Evolutionary conservation across 2,888 invertebrate species (phyloP), one percentile per base, ranked within the genome.

Genomic region (Boloria selene): DNA sequence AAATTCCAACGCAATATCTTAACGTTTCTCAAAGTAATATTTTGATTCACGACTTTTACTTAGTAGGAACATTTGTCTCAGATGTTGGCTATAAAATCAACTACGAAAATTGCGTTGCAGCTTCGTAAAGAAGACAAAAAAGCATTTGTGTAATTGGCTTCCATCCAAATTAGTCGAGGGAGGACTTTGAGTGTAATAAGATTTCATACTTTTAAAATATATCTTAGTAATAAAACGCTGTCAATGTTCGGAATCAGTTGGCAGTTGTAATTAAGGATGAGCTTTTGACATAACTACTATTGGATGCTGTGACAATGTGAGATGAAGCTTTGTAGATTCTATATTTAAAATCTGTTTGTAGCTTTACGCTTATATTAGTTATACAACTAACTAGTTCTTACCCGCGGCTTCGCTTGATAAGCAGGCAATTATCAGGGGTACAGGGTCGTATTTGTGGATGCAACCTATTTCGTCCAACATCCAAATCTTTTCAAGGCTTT

Each of bases 151-250:
- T 71, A 71, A 72, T 71, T 72, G 72, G 72, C 68, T 66, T 50
- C 65, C 62, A 63, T 68, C 68, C 71, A 72, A 72, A 71, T 73
- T 70, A 88, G 84, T 79, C 73, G 74, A 38, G 77, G 78, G 71
- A 78, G 73, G 78, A 80, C 80, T 82, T 80, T 78, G 77, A 78
- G 84, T 80, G 82, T 85, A 86, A 87, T 87, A 88, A 88, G 84
- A 88, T 88, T 87, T 88, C 85, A 88, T 86, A 87, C 86, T 87
- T 87, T 84, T 84, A 83, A 85, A 81, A 86, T 83, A 85, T 84
- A 87, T 85, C 87, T 70, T 68, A 79, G 84, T 81, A 83, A 85
- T 56, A 18, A 38, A 38, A 38, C 31, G 7, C 31, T 38, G 31
- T 38, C 31, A 38, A 38, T 38, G 31, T 38, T 38, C 31, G 10